A percentile compares a stretch with the other conserved stretches of the same genome.
phyloP scores from a whole-genome alignment of 2,797 vertebrate species.

The Oophaga sylvatica region DNA sequence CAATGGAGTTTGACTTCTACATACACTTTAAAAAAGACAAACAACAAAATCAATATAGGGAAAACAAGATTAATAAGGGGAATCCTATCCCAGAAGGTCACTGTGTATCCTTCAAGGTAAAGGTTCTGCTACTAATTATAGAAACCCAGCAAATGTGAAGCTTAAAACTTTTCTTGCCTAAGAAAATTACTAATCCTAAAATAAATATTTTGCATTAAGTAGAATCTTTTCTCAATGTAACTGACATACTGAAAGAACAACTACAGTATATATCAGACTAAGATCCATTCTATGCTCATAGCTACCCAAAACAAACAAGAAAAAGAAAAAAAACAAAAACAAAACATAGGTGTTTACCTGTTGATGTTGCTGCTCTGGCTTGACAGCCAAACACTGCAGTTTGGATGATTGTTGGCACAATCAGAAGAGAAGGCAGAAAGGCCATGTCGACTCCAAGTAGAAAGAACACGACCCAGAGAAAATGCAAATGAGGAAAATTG shows the following conservation, averaged over 20 bases:
- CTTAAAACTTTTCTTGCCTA: neutral
- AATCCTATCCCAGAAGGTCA: neutral
- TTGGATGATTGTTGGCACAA: conserved; percentile 73
- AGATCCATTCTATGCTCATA: neutral
- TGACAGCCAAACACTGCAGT: conserved; percentile 69
- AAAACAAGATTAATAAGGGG: neutral
- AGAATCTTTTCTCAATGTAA: neutral
- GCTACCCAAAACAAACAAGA: neutral
- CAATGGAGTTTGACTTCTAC: conserved; percentile 1
- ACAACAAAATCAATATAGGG: neutral
- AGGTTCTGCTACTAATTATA: neutral
- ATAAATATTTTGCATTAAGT: neutral
- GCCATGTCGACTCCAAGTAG: conserved; percentile 73
- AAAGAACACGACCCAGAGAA: conserved; percentile 72
- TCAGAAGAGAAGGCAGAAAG: conserved; percentile 74
- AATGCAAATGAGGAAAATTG: conserved; percentile 75
- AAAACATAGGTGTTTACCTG: conserved; percentile 76
- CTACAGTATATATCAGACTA: neutral
- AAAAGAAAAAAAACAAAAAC: neutral
- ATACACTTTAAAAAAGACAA: neutral
- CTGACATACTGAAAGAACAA: neutral
- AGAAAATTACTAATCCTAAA: neutral
- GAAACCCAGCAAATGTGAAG: neutral
- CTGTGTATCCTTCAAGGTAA: too few relatives aligned
- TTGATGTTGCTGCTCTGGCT: conserved; percentile 77